phyloP scores from a whole-genome alignment of 2,888 invertebrate genomes.

The Philonicus albiceps region DNA sequence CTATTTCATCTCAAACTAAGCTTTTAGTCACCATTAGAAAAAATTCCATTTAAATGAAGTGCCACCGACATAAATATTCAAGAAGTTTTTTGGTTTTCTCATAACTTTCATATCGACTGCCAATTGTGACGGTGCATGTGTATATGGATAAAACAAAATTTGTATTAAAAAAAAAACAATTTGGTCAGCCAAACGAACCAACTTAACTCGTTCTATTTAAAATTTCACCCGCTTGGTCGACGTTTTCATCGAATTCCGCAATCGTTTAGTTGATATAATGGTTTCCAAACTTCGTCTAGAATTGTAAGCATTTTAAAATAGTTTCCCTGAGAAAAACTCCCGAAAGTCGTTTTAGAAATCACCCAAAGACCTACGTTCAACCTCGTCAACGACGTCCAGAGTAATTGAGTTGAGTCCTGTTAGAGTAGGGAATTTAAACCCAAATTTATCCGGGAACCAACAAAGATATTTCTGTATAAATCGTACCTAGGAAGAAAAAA shows the following conservation, averaged over 20 bases:
- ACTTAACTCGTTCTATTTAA: neutral
- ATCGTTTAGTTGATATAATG: neutral
- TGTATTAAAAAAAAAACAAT: neutral
- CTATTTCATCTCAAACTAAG: no score
- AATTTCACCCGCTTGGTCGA: neutral
- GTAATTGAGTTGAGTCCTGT: neutral
- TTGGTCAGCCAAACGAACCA: neutral
- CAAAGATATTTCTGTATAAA: neutral
- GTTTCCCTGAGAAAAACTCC: neutral
- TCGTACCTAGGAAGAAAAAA: neutral
- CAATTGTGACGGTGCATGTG: neutral
- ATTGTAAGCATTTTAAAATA: neutral
- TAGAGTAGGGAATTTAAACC: neutral
- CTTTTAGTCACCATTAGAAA: neutral
- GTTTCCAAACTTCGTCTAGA: neutral
- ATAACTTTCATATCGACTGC: neutral
- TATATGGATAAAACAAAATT: neutral
- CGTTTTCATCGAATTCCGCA: neutral
- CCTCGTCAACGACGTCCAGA: neutral
- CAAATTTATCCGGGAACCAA: neutral
- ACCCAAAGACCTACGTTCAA: neutral
- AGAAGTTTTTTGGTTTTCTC: neutral
- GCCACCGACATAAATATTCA: neutral
- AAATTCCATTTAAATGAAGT: neutral
- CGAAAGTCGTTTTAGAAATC: neutral